Evolutionary conservation across 2,888 invertebrate species (phyloP).

Genomic region (Tholera decimalis): DNA sequence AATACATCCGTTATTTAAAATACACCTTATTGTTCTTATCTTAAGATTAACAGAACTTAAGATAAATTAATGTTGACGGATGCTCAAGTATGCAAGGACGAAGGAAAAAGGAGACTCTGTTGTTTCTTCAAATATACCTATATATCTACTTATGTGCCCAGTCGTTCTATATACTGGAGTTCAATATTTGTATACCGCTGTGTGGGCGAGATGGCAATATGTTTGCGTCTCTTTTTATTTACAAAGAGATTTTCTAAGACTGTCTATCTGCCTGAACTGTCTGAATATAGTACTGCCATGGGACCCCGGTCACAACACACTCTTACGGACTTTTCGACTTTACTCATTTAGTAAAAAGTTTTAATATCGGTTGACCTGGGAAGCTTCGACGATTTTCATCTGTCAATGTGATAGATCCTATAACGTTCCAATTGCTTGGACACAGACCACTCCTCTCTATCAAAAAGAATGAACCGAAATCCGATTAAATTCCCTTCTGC

Average conservation of each 20-base stretch:
- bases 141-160: slow-evolving; percentile 7
- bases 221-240: slow-evolving; percentile 8
- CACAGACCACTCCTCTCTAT: not conserved
- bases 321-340: not conserved
- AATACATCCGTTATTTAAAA: slow-evolving; percentile 23
- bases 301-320: too few species aligned
- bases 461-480: too few species aligned
- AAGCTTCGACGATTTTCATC: too few species aligned
- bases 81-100: slow-evolving; percentile 50
- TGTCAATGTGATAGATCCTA: too few species aligned
- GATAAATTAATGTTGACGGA: slow-evolving; percentile 34
- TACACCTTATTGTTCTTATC: slow-evolving; percentile 21
- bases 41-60: slow-evolving; percentile 21
- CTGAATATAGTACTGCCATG: too few species aligned
- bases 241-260: not conserved
- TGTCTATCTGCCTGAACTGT: too few species aligned
- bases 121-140: slow-evolving; percentile 32
- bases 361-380: not conserved
- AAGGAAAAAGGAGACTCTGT: slow-evolving; percentile 39
- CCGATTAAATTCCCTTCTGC: too few species aligned
- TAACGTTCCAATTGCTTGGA: too few species aligned
- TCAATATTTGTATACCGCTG: slow-evolving; percentile 34
- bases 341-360: not conserved
- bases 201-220: not conserved
- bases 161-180: slow-evolving; percentile 2